A percentile compares a stretch with the other conserved stretches of the same genome.
phyloP scores from a whole-genome alignment of 2,113 vertebrate genomes.

The Pluvialis apricaria region DNA sequence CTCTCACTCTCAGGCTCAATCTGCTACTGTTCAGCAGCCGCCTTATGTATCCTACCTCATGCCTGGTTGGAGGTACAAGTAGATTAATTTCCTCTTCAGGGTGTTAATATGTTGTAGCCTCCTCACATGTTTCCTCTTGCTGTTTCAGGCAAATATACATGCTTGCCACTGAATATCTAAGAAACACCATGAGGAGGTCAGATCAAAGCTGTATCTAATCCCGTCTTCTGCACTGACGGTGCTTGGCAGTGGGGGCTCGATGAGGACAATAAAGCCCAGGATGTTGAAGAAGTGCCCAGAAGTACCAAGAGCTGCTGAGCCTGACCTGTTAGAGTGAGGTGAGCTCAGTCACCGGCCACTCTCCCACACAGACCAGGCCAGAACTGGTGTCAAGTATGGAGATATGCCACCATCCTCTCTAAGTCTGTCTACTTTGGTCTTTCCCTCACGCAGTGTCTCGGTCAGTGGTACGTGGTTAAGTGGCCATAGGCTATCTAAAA shows the following conservation, averaged over 20 bases:
- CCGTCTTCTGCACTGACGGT: background rate
- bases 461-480: background rate
- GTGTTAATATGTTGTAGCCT: background rate
- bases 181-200: background rate
- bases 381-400: background rate
- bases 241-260: background rate
- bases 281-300: background rate
- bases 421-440: background rate
- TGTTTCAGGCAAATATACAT: background rate
- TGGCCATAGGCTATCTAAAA: fast-evolving
- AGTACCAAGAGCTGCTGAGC: background rate
- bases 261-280: background rate
- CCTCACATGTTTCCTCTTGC: background rate
- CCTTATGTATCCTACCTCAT: background rate
- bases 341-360: background rate
- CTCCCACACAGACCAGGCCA: background rate
- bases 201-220: background rate
- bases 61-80: background rate
- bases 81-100: background rate
- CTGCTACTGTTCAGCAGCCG: background rate
- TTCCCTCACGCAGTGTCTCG: fast-evolving
- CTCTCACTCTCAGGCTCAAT: background rate
- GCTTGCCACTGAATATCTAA: background rate
- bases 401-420: background rate
- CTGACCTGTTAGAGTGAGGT: background rate